Evolutionary conservation across 1,140 invertebrate species (phyloP).

Genomic region (Epicauta chinensis): DNA sequence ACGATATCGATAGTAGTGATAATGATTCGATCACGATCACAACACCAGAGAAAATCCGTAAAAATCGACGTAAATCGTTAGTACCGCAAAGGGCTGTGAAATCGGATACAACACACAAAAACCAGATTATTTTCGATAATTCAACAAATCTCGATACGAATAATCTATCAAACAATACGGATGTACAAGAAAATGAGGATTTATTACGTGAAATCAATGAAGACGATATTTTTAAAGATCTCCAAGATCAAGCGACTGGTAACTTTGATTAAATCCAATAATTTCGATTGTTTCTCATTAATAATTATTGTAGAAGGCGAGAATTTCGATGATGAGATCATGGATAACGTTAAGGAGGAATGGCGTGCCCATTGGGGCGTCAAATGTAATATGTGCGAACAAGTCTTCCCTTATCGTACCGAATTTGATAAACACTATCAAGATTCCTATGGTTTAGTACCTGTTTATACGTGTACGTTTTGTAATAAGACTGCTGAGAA

Average conservation of each 20-base stretch:
- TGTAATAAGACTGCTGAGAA: constrained; percentile 41
- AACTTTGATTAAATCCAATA: constrained; percentile 4
- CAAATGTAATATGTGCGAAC: constrained; percentile 39
- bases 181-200: constrained; percentile 25
- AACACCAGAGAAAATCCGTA: not conserved
- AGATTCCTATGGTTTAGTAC: constrained; percentile 30
- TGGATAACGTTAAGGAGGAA: constrained; percentile 36
- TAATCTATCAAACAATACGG: constrained; percentile 13
- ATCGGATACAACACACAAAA: not conserved
- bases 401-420: constrained; percentile 28
- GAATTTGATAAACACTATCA: constrained; percentile 38
- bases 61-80: constrained; percentile 4
- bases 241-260: constrained; percentile 32
- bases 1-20: constrained; percentile 1
- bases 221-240: constrained; percentile 34
- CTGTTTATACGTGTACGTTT: constrained; percentile 41
- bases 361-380: constrained; percentile 38
- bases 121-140: not conserved
- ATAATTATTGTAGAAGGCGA: constrained; percentile 27
- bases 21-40: not conserved
- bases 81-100: constrained; percentile 5
- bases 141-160: constrained; percentile 3
- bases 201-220: constrained; percentile 27
- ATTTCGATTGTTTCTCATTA: not conserved
- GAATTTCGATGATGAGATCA: constrained; percentile 31